These are phyloP conservation scores for Cyprinella venusta DNA, from an alignment of 2,797 vertebrate species.

Conservation along the genomic window DNA sequence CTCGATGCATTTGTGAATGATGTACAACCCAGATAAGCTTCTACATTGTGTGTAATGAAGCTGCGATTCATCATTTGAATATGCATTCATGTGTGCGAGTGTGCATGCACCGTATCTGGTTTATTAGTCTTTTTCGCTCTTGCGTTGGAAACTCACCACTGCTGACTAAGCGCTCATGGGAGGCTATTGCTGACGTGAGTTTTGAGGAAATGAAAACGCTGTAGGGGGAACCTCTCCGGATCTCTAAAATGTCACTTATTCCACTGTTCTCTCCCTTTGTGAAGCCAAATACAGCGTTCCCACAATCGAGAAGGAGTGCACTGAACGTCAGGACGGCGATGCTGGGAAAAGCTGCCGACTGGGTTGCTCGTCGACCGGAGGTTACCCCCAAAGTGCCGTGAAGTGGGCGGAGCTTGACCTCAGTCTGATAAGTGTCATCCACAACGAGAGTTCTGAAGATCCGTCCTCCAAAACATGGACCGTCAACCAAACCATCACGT, in stretches of 20 bases:
- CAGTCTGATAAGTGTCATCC: fast-evolving
- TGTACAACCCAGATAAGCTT: neutral
- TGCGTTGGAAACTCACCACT: conserved; percentile 5
- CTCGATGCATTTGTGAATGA: neutral
- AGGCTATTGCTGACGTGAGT: neutral
- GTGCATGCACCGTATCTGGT: neutral
- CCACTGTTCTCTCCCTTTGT: conserved; percentile 47
- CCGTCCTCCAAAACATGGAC: neutral
- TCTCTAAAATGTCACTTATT: conserved; percentile 53
- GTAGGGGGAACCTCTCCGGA: conserved; percentile 16
- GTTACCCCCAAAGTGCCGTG: conserved; percentile 11
- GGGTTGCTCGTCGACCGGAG: conserved; percentile 46
- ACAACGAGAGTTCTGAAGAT: neutral
- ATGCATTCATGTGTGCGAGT: neutral
- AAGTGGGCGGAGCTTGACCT: neutral
- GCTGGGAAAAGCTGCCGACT: neutral
- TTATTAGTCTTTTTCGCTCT: neutral
- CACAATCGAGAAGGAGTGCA: neutral
- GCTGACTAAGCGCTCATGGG: conserved; percentile 16
- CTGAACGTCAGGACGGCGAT: fast-evolving
- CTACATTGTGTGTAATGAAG: neutral
- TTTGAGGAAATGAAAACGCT: conserved; percentile 28
- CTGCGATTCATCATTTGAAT: neutral
- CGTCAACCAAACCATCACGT: neutral
- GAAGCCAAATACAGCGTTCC: conserved; percentile 51